Percentiles rank a stretch among this genome's conserved stretches.
These are phyloP conservation scores for Fregata magnificens DNA, from an alignment of 2,113 vertebrate genomes.

Conservation along the genomic window DNA sequence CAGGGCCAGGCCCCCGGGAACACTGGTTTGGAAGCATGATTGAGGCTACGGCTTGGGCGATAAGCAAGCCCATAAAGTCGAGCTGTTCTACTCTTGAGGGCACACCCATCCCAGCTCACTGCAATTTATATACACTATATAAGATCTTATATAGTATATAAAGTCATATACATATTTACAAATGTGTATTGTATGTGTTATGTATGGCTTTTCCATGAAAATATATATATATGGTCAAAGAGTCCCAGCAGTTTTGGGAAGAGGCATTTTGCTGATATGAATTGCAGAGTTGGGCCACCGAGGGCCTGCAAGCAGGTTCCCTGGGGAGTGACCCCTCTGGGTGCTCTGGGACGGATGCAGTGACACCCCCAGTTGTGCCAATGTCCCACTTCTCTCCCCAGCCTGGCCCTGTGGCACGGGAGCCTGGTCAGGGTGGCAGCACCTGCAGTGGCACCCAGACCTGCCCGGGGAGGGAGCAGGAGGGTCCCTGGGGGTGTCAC, in stretches of 20 bases:
- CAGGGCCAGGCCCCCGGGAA: background rate
- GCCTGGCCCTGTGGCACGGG: background rate
- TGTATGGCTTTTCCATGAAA: background rate
- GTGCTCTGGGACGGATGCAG: background rate
- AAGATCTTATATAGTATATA: background rate
- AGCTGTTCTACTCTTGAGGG: background rate
- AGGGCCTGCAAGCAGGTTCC: background rate
- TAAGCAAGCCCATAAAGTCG: background rate
- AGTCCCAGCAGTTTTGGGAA: background rate
- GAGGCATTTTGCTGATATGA: background rate
- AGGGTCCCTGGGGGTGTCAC: background rate
- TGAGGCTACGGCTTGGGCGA: accelerated
- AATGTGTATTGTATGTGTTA: accelerated
- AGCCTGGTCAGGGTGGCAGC: background rate
- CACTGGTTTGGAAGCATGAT: background rate
- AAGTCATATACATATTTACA: background rate
- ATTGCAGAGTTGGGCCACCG: background rate
- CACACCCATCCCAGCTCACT: background rate
- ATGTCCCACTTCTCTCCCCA: background rate
- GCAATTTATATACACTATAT: background rate
- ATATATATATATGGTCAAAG: background rate
- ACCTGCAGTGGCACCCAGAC: background rate
- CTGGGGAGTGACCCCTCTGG: background rate
- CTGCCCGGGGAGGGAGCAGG: background rate
- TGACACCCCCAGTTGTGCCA: accelerated